Evolutionary conservation across 2,113 vertebrate genomes (phyloP).

Genomic region (Caloenas nicobarica): DNA sequence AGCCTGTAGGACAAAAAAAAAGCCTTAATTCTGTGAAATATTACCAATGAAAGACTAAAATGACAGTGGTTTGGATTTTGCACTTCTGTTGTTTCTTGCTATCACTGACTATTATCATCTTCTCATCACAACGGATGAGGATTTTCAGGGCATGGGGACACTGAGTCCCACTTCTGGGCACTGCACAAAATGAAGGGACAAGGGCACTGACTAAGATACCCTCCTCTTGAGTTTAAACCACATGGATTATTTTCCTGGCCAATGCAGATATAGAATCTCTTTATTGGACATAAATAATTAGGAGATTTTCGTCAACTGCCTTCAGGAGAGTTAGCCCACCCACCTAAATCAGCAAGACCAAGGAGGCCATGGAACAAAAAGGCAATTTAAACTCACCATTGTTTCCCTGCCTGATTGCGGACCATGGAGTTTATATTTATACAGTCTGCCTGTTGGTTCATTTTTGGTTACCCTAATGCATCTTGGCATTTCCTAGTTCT

Average conservation of each 20-base stretch:
- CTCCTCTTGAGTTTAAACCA: not conserved
- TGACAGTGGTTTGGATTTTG: not conserved
- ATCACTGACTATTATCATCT: accelerated
- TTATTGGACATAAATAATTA: not conserved
- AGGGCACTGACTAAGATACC: not conserved
- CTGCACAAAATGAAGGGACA: not conserved
- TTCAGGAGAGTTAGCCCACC: not conserved
- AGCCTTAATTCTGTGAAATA: not conserved
- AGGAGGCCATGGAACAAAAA: not conserved
- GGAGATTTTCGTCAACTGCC: not conserved
- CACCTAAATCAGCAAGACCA: not conserved
- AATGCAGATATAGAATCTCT: not conserved
- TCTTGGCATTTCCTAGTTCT: not conserved
- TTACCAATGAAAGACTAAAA: not conserved
- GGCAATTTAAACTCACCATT: not conserved
- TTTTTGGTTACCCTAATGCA: not conserved
- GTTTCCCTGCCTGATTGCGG: not conserved
- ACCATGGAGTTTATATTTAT: not conserved
- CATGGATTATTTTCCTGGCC: not conserved
- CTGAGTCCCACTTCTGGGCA: not conserved
- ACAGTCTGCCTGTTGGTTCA: not conserved
- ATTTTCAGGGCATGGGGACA: not conserved
- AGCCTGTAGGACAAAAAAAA: not conserved
- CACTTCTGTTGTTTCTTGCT: not conserved
- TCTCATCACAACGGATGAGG: not conserved